Evolutionary conservation across 1,140 invertebrate genomes (phyloP), one percentile per base, ranked within the genome.

Genomic region (Tigriopus japonicus): DNA sequence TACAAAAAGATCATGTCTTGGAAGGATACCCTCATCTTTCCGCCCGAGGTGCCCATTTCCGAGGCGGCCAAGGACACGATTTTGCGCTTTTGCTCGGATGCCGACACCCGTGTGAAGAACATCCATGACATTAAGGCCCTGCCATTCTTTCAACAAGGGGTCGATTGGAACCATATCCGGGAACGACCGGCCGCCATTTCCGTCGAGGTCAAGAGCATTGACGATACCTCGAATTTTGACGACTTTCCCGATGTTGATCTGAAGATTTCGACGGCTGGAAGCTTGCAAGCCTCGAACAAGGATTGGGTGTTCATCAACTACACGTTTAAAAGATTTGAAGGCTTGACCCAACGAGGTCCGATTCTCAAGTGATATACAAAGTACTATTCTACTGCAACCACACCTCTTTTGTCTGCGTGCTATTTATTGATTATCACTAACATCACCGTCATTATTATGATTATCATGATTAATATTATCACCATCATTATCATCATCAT

Each of bases 241-340:
- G 95, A 99, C 66, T 98, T 99, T 77, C 94, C 94, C 12, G 91
- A 98, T 74, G 92, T 96, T 65, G 95, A 98, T 74, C 78, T 98
- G 55, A 90, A 95, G 78, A 96, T 97, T 78, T 88, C 70, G 74
- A 17, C 45, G 45, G 45, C 45, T 12, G 45, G 45, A 2, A 42
- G 28, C 28, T 43, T 42, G 12, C 24, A 17, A 9, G 84, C 85
- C 56, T 35, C 58, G 9, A 86, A 88, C 73, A 96, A 96, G 75
- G 93, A 97, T 75, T 97, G 91, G 92, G 92, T 98, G 55, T 99
- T 99, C 73, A 94, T 98, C 68, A 98, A 99, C 75, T 99, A 98
- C 73, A 98, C 95, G 62, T 99, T 96, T 77, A 96, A 98, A 73
- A 79, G 95, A 64, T 98, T 98, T 72, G 93, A 98, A 73, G 92